These are phyloP conservation scores for Agriotes lineatus DNA, from an alignment of 2,888 invertebrate species.

Conservation along the genomic window DNA sequence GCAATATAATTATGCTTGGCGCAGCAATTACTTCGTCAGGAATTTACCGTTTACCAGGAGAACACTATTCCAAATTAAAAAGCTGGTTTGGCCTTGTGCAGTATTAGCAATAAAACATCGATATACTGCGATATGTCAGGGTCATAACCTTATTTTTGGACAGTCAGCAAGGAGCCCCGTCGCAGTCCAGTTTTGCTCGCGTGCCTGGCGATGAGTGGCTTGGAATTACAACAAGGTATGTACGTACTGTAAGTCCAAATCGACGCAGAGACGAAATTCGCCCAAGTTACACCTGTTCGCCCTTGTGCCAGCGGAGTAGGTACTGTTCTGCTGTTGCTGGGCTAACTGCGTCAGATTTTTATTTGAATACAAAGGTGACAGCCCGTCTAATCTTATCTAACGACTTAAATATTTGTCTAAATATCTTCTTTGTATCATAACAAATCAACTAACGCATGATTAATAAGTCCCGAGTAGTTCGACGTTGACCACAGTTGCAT, in stretches of 20 bases:
- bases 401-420: neutral
- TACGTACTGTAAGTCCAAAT: neutral
- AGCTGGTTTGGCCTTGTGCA: neutral
- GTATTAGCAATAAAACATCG: too few species aligned
- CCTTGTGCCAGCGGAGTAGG: neutral
- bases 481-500: too few species aligned
- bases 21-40: too few species aligned
- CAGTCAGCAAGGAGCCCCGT: too few species aligned
- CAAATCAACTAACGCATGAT: neutral
- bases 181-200: too few species aligned
- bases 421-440: neutral
- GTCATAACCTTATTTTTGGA: constrained; percentile 6
- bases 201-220: neutral
- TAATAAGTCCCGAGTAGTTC: too few species aligned
- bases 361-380: neutral
- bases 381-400: neutral
- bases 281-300: neutral
- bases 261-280: neutral
- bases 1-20: too few species aligned
- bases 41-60: too few species aligned
- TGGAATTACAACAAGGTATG: neutral
- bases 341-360: too few species aligned
- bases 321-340: too few species aligned
- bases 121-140: constrained; percentile 7
- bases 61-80: too few species aligned